A percentile compares a stretch with the other conserved stretches of the same genome.
phyloP scores from a whole-genome alignment of 2,888 invertebrate species.

The Macroteleia sp. region DNA sequence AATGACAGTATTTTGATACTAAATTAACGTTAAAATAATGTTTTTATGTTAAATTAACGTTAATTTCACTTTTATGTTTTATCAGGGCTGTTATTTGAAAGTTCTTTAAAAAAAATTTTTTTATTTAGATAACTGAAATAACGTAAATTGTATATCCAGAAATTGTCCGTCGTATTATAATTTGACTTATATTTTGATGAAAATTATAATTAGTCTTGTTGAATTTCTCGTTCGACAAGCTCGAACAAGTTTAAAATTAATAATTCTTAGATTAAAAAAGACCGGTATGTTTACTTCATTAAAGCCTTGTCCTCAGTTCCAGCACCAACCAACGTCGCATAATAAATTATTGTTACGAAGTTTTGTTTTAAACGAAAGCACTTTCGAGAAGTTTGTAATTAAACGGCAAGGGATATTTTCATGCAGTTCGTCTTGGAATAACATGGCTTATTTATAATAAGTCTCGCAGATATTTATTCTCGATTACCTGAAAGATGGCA shows the following conservation, averaged over 20 bases:
- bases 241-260: not conserved
- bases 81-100: too few relatives aligned
- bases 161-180: too few relatives aligned
- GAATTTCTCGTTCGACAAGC: not conserved
- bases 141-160: too few relatives aligned
- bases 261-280: not conserved
- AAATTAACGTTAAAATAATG: too few relatives aligned
- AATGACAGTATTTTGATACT: too few relatives aligned
- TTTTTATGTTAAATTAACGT: too few relatives aligned
- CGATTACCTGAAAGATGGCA: constrained; percentile 26
- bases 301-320: not conserved
- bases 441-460: constrained; percentile 33
- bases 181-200: too few relatives aligned
- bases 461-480: constrained; percentile 16
- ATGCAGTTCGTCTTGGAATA: constrained; percentile 9
- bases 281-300: not conserved
- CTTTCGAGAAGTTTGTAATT: constrained; percentile 12
- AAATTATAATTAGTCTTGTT: too few relatives aligned
- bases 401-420: constrained; percentile 18
- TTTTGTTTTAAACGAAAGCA: not conserved
- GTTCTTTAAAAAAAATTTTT: too few relatives aligned
- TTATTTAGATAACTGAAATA: too few relatives aligned
- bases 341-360: constrained; percentile 22
- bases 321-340: too few relatives aligned
- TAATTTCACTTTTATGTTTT: too few relatives aligned